These are phyloP conservation scores for Semnornis frantzii DNA, from an alignment of 2,113 vertebrate genomes.

Conservation along the genomic window DNA sequence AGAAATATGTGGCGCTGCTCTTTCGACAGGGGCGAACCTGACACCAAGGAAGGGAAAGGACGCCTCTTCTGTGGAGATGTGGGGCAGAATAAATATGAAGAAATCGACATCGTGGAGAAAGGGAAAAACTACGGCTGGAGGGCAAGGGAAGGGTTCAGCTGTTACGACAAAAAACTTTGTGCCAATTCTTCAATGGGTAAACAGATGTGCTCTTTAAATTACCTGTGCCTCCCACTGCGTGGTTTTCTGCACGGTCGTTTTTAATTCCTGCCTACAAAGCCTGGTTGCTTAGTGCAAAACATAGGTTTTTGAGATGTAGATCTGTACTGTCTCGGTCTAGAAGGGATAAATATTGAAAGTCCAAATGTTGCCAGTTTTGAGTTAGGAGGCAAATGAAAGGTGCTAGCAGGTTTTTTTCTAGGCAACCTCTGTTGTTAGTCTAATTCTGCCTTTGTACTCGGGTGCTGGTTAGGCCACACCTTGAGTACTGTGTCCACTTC, in stretches of 20 bases:
- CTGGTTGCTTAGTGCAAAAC: neutral
- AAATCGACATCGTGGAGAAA: slow-evolving; percentile 90
- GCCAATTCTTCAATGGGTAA: slow-evolving; percentile 90
- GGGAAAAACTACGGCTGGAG: slow-evolving; percentile 96
- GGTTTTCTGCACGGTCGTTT: neutral
- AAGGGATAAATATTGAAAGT: neutral
- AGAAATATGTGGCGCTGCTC: slow-evolving; percentile 99
- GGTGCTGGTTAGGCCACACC: no score
- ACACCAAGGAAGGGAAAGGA: slow-evolving; percentile 85
- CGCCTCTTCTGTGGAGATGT: slow-evolving; percentile 96
- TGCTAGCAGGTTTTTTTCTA: neutral
- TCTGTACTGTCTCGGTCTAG: neutral
- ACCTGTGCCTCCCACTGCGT: neutral
- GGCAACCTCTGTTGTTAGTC: neutral
- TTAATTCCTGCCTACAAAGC: neutral
- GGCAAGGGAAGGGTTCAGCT: slow-evolving; percentile 93
- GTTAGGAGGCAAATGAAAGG: neutral
- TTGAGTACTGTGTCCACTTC: no score
- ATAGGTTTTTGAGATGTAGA: neutral
- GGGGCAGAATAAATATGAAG: slow-evolving; percentile 96
- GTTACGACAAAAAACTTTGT: slow-evolving; percentile 95
- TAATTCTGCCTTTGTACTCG: neutral
- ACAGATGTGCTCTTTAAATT: neutral
- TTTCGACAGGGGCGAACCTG: slow-evolving; percentile 87
- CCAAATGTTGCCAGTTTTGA: neutral